Base-by-base conservation (phyloP, 2,797 vertebrate genomes). In the Gymnothorax javanicus region DNA sequence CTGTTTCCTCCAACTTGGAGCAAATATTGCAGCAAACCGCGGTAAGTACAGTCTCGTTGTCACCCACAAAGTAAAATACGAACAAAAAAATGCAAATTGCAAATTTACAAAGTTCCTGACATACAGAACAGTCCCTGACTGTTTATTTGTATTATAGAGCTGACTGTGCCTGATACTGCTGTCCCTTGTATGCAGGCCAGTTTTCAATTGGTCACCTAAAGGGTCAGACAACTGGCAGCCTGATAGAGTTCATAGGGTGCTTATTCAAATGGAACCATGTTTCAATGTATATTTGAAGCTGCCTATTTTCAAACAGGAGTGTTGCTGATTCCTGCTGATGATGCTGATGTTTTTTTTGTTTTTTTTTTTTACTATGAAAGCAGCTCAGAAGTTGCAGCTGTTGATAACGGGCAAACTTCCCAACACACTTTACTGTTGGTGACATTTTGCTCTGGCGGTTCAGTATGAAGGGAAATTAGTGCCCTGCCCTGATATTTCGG, bases 341-440 rank as follows among this genome's bases (percentile, higher is more conserved):
- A 90, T 88, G 87, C 87, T 89, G 91, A 89, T 90, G 77, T 89
- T 91, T n/a, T 43, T 60, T n/a, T n/a, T n/a, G n/a, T n/a, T n/a
- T n/a, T n/a, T 87, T 88, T 89, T 88, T 92, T 89, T 82, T 69
- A 27, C 71, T 93, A 89, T 91, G 95, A 94, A 96, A 95, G 96
- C 96, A 96, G 95, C 96, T 96, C 95, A 96, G 95, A 94, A 94
- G 93, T 89, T 92, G 92, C 94, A 96, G 95, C 93, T 96, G 96
- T 92, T 92, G 92, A 93, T 95, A 95, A 96, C 94, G 2, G 88
- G 89, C 90, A 90, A 95, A 95, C 95, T 95, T 95, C 59, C 9
- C 93, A 93, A 95, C 92, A 89, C 94, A 94, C 92, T 94, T 92
- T 93, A 92, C 91, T 90, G 92, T 88, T 85, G 91, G 93, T 95